These are phyloP conservation scores for Penaeus indicus DNA, from an alignment of 1,140 invertebrate genomes.

Conservation along the genomic window DNA sequence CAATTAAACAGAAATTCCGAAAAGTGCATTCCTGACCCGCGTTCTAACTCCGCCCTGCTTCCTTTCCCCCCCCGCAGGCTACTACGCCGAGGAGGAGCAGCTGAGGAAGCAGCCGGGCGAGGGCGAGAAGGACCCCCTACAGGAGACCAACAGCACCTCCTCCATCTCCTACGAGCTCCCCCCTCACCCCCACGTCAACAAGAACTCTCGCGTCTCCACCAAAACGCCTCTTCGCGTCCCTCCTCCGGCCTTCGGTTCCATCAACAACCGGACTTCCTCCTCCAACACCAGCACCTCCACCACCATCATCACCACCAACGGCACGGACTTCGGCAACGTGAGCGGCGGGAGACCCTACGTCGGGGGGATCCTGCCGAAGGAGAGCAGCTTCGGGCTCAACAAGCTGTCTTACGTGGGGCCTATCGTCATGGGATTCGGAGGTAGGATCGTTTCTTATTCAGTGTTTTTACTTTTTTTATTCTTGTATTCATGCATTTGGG, in stretches of 20 bases:
- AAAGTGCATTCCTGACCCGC: too few relatives aligned
- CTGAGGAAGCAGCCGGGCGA: conserved; percentile 39
- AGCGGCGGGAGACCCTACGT: conserved; percentile 40
- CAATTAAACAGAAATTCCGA: too few relatives aligned
- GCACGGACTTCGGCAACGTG: conserved; percentile 6
- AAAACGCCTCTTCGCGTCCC: conserved; percentile 10
- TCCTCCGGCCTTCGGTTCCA: conserved; percentile 51
- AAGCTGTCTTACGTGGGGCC: conserved; percentile 92
- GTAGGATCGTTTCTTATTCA: conserved; percentile 71
- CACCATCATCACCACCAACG: conserved; percentile 19
- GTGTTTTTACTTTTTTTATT: too few relatives aligned
- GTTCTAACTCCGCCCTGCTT: neutral
- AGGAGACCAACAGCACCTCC: neutral
- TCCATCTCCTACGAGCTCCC: neutral
- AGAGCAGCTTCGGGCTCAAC: conserved; percentile 79
- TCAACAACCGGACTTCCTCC: neutral
- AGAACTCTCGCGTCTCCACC: neutral
- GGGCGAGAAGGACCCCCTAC: neutral
- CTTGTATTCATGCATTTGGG: too few relatives aligned
- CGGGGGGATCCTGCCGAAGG: conserved; percentile 47
- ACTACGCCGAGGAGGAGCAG: conserved; percentile 79
- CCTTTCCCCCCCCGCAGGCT: conserved; percentile 75
- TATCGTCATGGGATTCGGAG: conserved; percentile 93
- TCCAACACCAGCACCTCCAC: conserved; percentile 16
- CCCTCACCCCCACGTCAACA: neutral